Evolutionary conservation across 2,888 invertebrate species (phyloP).

Genomic region (Drepana falcataria): DNA sequence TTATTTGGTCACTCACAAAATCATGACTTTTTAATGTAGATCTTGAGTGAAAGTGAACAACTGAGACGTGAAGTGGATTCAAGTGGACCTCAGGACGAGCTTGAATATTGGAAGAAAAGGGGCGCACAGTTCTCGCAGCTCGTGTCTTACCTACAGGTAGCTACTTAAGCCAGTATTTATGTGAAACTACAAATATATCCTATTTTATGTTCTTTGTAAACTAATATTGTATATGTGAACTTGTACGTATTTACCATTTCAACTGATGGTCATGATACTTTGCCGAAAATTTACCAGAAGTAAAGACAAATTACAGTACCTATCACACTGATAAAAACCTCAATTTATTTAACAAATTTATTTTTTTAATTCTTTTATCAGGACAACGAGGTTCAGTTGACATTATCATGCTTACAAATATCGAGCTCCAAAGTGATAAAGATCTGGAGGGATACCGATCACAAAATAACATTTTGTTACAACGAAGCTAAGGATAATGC

Average conservation of each 20-base stretch:
- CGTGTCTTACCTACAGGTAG: slow-evolving; percentile 84
- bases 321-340: no score
- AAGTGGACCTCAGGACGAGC: slow-evolving; percentile 95
- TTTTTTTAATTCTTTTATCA: slow-evolving; percentile 31
- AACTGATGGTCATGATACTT: no score
- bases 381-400: slow-evolving; percentile 87
- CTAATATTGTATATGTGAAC: no score
- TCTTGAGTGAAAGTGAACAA: slow-evolving; percentile 94
- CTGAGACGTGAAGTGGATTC: slow-evolving; percentile 94
- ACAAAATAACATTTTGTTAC: slow-evolving; percentile 95
- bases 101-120: slow-evolving; percentile 97
- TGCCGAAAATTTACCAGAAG: no score
- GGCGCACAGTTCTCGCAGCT: slow-evolving; percentile 95
- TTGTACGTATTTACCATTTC: no score
- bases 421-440: slow-evolving; percentile 88
- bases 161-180: neutral
- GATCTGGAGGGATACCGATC: slow-evolving; percentile 90
- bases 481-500: slow-evolving; percentile 98
- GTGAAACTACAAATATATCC: no score
- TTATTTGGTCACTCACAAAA: no score
- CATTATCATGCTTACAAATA: slow-evolving; percentile 85
- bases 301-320: no score
- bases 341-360: no score
- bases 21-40: slow-evolving; percentile 43
- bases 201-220: no score